Percentiles rank a stretch among this genome's conserved stretches.
These are phyloP conservation scores for Umimayanthus chanpuru DNA, from an alignment of 92 coral and sea anemone genomes.

Conservation along the genomic window DNA sequence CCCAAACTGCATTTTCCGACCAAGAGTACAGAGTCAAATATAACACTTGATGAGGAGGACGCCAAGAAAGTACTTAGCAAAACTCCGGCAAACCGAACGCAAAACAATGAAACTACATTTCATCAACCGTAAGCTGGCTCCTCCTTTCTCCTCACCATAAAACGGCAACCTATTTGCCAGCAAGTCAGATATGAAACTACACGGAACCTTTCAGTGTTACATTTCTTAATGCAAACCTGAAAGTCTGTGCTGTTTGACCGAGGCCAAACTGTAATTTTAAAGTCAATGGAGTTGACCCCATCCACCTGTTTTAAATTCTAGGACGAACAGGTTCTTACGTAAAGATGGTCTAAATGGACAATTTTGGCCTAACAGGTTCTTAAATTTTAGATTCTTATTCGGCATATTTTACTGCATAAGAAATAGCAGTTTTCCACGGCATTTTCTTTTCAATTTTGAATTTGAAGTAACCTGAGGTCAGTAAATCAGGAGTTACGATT, in stretches of 20 bases:
- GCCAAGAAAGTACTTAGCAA: background rate
- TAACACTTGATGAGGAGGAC: background rate
- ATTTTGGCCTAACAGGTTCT: no score
- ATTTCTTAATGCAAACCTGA: constrained; percentile 34
- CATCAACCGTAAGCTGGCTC: background rate
- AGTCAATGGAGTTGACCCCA: constrained; percentile 4
- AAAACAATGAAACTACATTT: background rate
- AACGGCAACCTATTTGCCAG: constrained; percentile 19
- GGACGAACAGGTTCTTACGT: no score
- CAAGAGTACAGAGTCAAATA: constrained; percentile 5
- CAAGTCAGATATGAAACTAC: constrained; percentile 18
- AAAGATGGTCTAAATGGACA: no score
- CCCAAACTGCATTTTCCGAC: constrained; percentile 23
- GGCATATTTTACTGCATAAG: no score
- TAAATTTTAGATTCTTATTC: no score
- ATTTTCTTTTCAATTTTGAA: no score
- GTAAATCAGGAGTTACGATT: no score
- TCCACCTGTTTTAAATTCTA: background rate
- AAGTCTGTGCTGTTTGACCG: constrained; percentile 42
- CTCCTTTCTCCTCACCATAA: background rate
- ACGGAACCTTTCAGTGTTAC: background rate
- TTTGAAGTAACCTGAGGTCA: no score
- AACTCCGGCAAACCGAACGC: background rate
- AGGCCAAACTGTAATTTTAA: constrained; percentile 21
- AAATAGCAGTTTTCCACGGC: no score